Percentiles rank a stretch among this genome's conserved stretches.
phyloP scores from a whole-genome alignment of 2,113 vertebrate species.

The Calidris pygmaea region DNA sequence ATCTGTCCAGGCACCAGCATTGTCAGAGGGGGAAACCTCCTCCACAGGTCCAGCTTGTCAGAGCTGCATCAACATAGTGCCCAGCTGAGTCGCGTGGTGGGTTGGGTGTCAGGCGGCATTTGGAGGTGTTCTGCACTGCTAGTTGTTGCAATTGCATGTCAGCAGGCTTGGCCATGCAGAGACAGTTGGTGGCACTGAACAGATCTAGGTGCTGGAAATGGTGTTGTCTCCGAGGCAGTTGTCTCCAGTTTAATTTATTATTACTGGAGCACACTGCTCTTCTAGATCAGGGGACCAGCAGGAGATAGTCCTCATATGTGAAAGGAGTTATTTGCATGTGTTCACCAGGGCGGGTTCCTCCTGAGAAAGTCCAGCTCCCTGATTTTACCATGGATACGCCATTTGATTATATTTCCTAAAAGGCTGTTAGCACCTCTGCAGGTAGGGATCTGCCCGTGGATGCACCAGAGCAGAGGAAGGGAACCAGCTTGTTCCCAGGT shows the following conservation, averaged over 20 bases:
- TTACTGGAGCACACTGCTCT: fast-evolving
- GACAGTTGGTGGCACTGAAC: neutral
- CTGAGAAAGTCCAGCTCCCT: neutral
- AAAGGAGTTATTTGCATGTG: neutral
- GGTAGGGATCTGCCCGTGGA: neutral
- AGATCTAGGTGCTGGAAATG: neutral
- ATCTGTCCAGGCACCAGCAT: fast-evolving
- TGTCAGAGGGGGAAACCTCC: neutral
- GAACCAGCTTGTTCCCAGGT: neutral
- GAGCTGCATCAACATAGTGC: fast-evolving
- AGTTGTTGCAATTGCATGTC: neutral
- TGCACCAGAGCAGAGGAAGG: neutral
- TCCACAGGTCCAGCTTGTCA: neutral
- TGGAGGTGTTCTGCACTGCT: neutral
- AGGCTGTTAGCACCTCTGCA: neutral
- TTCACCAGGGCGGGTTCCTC: neutral
- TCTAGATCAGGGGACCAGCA: neutral
- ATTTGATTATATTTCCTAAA: neutral
- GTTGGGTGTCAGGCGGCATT: neutral
- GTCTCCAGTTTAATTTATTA: neutral
- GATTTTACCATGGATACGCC: fast-evolving
- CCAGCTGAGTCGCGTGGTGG: fast-evolving
- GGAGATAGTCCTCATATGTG: too few species aligned
- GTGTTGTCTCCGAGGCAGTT: neutral
- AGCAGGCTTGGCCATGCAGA: neutral